A percentile compares a stretch with the other conserved stretches of the same genome.
These are phyloP conservation scores for Eulithis prunata DNA, from an alignment of 2,888 invertebrate genomes.

Conservation along the genomic window DNA sequence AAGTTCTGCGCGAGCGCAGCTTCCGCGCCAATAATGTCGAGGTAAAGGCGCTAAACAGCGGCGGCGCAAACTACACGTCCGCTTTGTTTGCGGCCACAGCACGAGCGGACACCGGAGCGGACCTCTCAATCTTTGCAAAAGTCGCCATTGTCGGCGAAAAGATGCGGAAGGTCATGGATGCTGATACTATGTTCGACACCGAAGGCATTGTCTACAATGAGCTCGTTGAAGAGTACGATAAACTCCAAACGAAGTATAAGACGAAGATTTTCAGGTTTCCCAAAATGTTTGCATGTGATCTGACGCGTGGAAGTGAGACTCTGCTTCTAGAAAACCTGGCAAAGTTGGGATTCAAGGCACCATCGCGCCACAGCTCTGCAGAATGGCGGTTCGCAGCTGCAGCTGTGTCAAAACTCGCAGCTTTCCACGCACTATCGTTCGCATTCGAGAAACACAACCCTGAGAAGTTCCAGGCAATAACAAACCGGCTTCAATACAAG, in stretches of 20 bases:
- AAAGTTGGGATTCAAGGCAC: constrained; percentile 50
- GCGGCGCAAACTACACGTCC: constrained; percentile 60
- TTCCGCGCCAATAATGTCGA: constrained; percentile 40
- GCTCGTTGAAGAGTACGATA: constrained; percentile 40
- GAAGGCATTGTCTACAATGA: constrained; percentile 52
- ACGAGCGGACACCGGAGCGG: constrained; percentile 25
- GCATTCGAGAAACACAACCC: constrained; percentile 61
- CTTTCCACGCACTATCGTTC: constrained; percentile 67
- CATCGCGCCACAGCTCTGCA: constrained; percentile 45
- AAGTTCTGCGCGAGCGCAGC: constrained; percentile 45
- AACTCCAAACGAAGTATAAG: constrained; percentile 46
- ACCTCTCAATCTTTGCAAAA: constrained; percentile 59
- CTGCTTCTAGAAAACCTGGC: constrained; percentile 61
- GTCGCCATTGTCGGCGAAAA: constrained; percentile 50
- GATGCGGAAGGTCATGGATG: constrained; percentile 43
- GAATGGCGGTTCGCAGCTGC: constrained; percentile 57
- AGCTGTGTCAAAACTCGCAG: constrained; percentile 55
- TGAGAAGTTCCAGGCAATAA: constrained; percentile 43
- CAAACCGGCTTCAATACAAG: constrained; percentile 38
- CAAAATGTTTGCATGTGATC: constrained; percentile 51
- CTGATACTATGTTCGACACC: constrained; percentile 45
- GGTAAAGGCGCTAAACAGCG: constrained; percentile 50
- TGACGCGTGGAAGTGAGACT: constrained; percentile 49
- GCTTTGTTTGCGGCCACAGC: constrained; percentile 48
- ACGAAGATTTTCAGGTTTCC: constrained; percentile 51